Conservation (phyloP, 1,140 invertebrate genomes). For the Papilio machaon region DNA sequence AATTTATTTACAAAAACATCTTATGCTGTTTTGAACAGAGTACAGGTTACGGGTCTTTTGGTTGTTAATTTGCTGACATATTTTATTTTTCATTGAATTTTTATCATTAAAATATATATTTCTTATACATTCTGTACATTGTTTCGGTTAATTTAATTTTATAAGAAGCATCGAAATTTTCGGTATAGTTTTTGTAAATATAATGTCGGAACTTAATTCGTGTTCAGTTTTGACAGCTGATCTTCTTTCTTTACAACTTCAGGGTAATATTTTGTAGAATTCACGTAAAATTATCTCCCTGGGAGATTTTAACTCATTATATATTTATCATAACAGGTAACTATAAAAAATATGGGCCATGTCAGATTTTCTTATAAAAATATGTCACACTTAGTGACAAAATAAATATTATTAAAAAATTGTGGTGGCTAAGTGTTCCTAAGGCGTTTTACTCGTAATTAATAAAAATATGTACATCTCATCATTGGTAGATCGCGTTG, state of each 20-base stretch:
- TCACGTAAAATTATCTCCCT: background rate
- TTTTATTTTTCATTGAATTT: background rate
- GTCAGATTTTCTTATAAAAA: background rate
- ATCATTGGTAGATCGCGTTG: background rate
- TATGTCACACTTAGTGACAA: background rate
- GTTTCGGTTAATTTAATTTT: background rate
- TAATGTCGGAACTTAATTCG: background rate
- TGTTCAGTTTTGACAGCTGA: background rate
- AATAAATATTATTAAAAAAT: background rate
- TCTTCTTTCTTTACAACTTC: background rate
- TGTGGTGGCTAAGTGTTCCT: background rate
- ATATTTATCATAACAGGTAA: background rate
- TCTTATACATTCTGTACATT: constrained; percentile 3
- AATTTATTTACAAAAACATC: background rate
- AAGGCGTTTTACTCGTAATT: background rate
- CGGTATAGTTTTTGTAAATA: background rate
- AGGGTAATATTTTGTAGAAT: background rate
- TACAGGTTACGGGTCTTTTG: background rate
- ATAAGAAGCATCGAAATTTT: background rate
- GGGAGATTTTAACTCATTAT: background rate
- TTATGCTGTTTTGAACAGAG: background rate
- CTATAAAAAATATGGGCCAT: background rate
- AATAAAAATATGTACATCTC: background rate
- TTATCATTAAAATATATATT: background rate
- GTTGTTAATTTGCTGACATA: background rate